Base-by-base conservation (phyloP, 2,888 invertebrate species). In the Glomeris marginata region DNA sequence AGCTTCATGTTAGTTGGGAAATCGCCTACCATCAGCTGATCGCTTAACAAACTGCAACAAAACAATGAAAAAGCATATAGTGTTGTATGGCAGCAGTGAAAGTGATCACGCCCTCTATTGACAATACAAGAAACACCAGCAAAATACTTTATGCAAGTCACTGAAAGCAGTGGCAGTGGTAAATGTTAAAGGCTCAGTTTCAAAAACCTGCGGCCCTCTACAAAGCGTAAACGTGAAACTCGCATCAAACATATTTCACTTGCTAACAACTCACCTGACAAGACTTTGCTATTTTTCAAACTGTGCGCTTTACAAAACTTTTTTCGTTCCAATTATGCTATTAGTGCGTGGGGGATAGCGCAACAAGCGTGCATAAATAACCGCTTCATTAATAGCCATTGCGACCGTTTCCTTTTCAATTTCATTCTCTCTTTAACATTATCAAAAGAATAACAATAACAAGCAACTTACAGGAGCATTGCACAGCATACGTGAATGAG, bases 1-100 rank as follows among this genome's bases (percentile, higher is more conserved):
- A 97, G 72, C 69, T 95, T 94, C 45, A 98, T 85, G 69, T 91
- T 92, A 28, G 81, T 76, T 47, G 94, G 84, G 69, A 97, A 98
- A 67, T 97, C 97, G 47, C 84, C 85, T 49, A 71, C 74, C 49
- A 97, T 70, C 54, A 98, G 72, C 58, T 84, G 78, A 45, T 87
- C 80, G 63, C 86, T 76, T 57, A 92, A 72, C 58, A 91, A 76
- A 60, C 91, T 88, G 68, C 55, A 68, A 67, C 55, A 41, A 45
- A 49, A 22, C 40, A 34, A 44, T 10, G 16, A 15, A 21, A 8
- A 20, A n/a, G n/a, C n/a, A 48, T 8, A 28, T 28, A 28, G 3
- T 3, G 28, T 28, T 28, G 28, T 8, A 28, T 28, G 8, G 28
- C 4, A 28, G 28, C 28, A 28, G 28, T 28, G 8, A 28, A 28